Evolutionary conservation across 2,888 invertebrate species (phyloP).

Genomic region (Drosophila melanosoma): DNA sequence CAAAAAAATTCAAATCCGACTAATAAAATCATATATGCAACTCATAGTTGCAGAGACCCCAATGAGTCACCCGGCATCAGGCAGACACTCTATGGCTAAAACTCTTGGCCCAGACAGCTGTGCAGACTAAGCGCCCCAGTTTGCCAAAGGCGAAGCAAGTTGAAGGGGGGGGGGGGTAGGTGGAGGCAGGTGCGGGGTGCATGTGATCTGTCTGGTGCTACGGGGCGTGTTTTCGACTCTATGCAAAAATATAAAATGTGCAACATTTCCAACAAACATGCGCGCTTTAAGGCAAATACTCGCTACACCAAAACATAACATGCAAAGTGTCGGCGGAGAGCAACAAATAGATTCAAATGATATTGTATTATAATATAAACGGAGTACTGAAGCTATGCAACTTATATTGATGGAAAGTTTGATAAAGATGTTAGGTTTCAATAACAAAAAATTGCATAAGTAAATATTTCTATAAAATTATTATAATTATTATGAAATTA

Average conservation of each 20-base stretch:
- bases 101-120: slow-evolving; percentile 74
- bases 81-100: slow-evolving; percentile 32
- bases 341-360: slow-evolving; percentile 25
- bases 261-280: slow-evolving; percentile 64
- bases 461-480: not conserved
- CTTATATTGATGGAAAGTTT: slow-evolving; percentile 9
- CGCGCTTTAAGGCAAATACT: slow-evolving; percentile 68
- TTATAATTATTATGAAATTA: not conserved
- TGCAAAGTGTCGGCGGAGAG: slow-evolving; percentile 55
- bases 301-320: slow-evolving; percentile 45
- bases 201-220: slow-evolving; percentile 69
- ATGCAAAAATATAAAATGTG: slow-evolving; percentile 48
- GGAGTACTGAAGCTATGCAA: not conserved
- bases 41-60: slow-evolving; percentile 61
- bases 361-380: slow-evolving; percentile 5
- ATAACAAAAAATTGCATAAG: not conserved
- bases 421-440: not conserved
- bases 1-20: slow-evolving; percentile 48
- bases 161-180: not conserved
- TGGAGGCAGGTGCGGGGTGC: slow-evolving; percentile 9
- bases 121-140: slow-evolving; percentile 68
- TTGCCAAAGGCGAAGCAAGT: slow-evolving; percentile 14
- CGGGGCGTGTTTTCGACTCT: slow-evolving; percentile 64
- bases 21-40: slow-evolving; percentile 82
- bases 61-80: slow-evolving; percentile 65